These are phyloP conservation scores for Aldabrachelys gigantea DNA, from an alignment of 2,113 vertebrate species.

Conservation along the genomic window DNA sequence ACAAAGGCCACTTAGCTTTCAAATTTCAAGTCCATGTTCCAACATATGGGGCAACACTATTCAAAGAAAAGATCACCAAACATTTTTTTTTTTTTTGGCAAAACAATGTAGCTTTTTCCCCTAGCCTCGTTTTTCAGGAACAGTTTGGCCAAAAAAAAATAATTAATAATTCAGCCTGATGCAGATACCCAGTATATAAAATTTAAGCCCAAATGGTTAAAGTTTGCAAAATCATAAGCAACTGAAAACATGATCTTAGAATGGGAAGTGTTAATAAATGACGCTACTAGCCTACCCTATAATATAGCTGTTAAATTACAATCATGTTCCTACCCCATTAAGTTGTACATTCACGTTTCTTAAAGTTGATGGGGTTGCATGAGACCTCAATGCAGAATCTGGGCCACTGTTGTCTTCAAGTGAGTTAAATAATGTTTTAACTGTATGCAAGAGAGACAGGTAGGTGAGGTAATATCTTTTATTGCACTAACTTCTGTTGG, in stretches of 20 bases:
- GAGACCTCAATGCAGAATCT: neutral
- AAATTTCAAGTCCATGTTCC: neutral
- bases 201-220: neutral
- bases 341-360: neutral
- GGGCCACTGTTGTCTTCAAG: neutral
- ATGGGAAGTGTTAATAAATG: neutral
- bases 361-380: neutral
- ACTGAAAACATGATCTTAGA: too few relatives aligned
- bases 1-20: neutral
- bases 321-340: neutral
- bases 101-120: neutral
- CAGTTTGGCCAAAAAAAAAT: too few relatives aligned
- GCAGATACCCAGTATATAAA: neutral
- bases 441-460: too few relatives aligned
- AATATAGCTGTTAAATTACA: neutral
- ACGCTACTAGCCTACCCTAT: neutral
- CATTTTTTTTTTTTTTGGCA: neutral
- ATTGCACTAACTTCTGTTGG: too few relatives aligned
- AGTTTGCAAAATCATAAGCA: neutral
- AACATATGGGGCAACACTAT: neutral
- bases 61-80: neutral
- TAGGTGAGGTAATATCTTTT: too few relatives aligned
- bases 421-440: neutral
- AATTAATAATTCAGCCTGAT: neutral
- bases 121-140: neutral